Conservation (phyloP, 2,113 vertebrate species). For the Dicaeum eximium region DNA sequence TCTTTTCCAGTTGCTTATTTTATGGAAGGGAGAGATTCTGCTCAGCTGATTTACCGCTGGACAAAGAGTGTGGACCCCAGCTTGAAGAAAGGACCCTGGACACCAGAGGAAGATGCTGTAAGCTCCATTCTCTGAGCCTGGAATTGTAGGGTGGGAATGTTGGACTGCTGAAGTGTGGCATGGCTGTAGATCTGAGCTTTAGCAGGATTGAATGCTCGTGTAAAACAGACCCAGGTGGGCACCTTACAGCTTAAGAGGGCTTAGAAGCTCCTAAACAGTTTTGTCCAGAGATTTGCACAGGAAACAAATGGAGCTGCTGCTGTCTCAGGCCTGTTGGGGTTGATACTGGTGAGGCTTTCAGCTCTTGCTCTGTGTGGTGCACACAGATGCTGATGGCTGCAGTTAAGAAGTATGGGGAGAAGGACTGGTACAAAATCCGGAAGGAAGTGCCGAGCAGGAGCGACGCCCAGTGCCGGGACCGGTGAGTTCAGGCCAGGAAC, state of each 20-base stretch:
- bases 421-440: constrained; percentile 88
- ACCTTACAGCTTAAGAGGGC: neutral
- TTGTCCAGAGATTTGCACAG: neutral
- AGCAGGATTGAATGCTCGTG: no score
- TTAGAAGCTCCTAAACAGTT: neutral
- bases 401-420: constrained; percentile 77
- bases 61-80: constrained; percentile 84
- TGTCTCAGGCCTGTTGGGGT: neutral
- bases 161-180: neutral
- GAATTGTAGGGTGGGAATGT: neutral
- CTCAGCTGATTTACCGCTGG: constrained; percentile 90
- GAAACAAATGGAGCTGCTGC: neutral
- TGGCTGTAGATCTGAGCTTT: neutral
- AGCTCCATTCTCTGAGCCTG: neutral
- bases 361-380: neutral
- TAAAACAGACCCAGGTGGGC: accelerated
- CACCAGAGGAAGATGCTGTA: constrained; percentile 85
- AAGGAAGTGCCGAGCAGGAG: constrained; percentile 86
- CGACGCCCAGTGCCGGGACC: constrained; percentile 84
- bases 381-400: constrained; percentile 82
- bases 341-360: neutral
- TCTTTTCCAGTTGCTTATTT: constrained; percentile 86
- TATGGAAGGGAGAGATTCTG: constrained; percentile 87
- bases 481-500: constrained; percentile 55
- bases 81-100: constrained; percentile 85